These are phyloP conservation scores for Coracias cyanogaster DNA, from an alignment of 2,797 vertebrate species.

Conservation along the genomic window DNA sequence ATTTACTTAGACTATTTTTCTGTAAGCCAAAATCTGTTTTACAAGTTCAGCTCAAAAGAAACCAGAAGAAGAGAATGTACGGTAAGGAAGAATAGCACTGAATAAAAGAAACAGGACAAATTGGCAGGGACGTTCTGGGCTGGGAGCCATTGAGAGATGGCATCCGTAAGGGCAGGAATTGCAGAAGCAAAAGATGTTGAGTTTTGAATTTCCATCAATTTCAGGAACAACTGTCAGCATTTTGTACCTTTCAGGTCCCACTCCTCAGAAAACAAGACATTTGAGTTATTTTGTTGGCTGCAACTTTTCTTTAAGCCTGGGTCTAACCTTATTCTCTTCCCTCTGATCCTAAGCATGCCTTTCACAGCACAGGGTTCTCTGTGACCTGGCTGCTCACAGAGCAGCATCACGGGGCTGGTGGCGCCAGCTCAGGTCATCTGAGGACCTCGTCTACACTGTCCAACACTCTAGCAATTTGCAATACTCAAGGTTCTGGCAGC, in stretches of 20 bases:
- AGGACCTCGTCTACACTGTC: background rate
- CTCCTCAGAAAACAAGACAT: background rate
- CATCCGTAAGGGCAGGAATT: background rate
- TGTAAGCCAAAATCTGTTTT: background rate
- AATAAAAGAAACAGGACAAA: background rate
- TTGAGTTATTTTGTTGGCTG: background rate
- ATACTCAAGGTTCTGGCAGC: background rate
- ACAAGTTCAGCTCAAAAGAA: background rate
- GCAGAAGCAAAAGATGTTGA: background rate
- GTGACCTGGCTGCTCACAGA: background rate
- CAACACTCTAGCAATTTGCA: background rate
- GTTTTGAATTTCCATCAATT: background rate
- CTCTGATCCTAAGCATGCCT: accelerated
- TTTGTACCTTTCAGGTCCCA: background rate
- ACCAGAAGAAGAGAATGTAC: background rate
- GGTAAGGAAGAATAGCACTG: background rate
- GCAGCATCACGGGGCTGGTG: background rate
- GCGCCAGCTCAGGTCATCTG: background rate
- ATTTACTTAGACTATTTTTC: background rate
- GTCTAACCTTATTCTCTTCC: background rate
- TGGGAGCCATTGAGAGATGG: background rate
- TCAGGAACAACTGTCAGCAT: background rate
- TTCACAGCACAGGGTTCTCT: background rate
- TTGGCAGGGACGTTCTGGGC: background rate
- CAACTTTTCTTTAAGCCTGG: background rate